Conservation (phyloP, 2,113 vertebrate species). For the Oreochromis aureus region DNA sequence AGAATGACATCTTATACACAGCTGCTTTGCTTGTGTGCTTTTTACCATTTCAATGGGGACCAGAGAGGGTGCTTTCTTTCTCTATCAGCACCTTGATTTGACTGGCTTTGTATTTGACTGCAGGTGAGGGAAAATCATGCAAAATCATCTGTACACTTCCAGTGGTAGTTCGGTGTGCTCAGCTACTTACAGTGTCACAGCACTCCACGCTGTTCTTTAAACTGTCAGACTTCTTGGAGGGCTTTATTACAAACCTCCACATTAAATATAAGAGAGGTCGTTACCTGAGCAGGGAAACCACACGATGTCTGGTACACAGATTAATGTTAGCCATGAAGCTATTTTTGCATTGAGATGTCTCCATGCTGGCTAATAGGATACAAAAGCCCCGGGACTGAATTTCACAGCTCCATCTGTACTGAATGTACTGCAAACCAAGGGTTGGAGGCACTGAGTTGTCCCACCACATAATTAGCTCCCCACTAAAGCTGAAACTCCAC, state of each 20-base stretch:
- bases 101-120: not conserved
- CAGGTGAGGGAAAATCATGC: not conserved
- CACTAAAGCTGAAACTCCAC: not conserved
- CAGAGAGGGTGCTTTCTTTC: not conserved
- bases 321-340: conserved; percentile 25
- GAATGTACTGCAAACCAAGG: conserved; percentile 4
- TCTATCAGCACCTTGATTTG: conserved; percentile 7
- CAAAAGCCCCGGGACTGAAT: conserved; percentile 5
- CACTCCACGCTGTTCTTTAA: conserved; percentile 11
- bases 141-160: not conserved
- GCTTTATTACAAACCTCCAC: conserved; percentile 44
- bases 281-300: conserved; percentile 45
- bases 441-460: not conserved
- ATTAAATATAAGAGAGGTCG: conserved; percentile 30
- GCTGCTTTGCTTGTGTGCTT: not conserved
- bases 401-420: conserved; percentile 12
- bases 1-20: not conserved
- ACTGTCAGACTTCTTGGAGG: conserved; percentile 46
- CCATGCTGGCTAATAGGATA: conserved; percentile 6
- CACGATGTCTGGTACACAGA: conserved; percentile 34
- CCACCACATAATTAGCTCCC: conserved; percentile 7
- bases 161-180: not conserved
- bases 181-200: not conserved
- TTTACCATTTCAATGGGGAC: not conserved
- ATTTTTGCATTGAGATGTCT: conserved; percentile 26